These are phyloP conservation scores for Drosophila quinaria DNA, from an alignment of 2,888 invertebrate genomes.

Conservation along the genomic window DNA sequence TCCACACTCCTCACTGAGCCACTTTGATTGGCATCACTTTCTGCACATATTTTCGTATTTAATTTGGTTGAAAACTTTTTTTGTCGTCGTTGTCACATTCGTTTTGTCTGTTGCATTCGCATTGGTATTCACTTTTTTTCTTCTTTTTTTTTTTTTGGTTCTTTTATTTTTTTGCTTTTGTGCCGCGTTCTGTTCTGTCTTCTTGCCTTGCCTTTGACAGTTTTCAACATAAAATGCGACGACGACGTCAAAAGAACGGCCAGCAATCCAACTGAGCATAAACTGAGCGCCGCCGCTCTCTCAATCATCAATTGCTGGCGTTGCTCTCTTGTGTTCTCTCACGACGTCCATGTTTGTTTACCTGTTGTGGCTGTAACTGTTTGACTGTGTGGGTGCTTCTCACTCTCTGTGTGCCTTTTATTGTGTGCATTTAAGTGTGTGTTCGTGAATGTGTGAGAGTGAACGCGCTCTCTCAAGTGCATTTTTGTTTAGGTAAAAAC, in stretches of 20 bases:
- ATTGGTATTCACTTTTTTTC: slow-evolving; percentile 70
- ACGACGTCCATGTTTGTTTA: slow-evolving; percentile 69
- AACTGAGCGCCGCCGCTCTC: slow-evolving; percentile 57
- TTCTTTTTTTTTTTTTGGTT: slow-evolving; percentile 52
- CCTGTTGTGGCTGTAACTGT: slow-evolving; percentile 59
- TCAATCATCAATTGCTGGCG: slow-evolving; percentile 27
- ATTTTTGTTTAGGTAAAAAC: slow-evolving; percentile 80
- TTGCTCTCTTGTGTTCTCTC: slow-evolving; percentile 25
- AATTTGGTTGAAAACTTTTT: slow-evolving; percentile 61
- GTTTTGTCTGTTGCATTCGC: slow-evolving; percentile 77
- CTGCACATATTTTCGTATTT: slow-evolving; percentile 66
- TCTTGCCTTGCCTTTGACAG: slow-evolving; percentile 75
- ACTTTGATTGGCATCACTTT: slow-evolving; percentile 63
- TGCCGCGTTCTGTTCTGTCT: slow-evolving; percentile 59
- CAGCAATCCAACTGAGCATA: slow-evolving; percentile 67
- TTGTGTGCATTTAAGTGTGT: slow-evolving; percentile 9
- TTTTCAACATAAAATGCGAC: slow-evolving; percentile 78
- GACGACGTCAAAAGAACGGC: slow-evolving; percentile 54
- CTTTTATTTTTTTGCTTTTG: slow-evolving; percentile 47
- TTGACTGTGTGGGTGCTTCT: slow-evolving; percentile 53
- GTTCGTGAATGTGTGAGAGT: slow-evolving; percentile 12
- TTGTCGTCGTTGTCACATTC: slow-evolving; percentile 78
- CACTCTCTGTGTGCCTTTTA: slow-evolving; percentile 22
- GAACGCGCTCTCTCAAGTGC: slow-evolving; percentile 75
- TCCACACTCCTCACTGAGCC: slow-evolving; percentile 27